Base-by-base conservation (phyloP, 2,888 invertebrate species). In the Rhingia campestris region DNA sequence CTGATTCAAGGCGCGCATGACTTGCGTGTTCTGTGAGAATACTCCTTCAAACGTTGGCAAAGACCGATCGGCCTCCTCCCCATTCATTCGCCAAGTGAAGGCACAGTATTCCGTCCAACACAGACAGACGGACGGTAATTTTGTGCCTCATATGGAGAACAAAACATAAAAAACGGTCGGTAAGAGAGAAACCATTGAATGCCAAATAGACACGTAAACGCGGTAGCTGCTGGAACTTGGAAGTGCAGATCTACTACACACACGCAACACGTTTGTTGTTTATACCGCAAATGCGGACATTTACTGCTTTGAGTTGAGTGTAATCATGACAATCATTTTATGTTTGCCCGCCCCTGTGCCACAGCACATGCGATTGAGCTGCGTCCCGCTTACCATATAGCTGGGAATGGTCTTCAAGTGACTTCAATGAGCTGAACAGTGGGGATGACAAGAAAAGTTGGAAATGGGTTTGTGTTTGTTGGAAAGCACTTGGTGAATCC, bases 201-300 rank as follows among this genome's bases (percentile, higher is more conserved):
- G 84, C 84, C 70, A 84, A 84, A 84, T 80, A 84, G 80, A 84
- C 80, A 84, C 84, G 84, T 84, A 84, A 84, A 75, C 84, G 75
- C 84, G 80, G 84, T 80, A 80, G 84, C 84, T 70, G 74, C 63
- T 79, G 63, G 22, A 22, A 22, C 1, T 22, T 22, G 22, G 22
- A 79, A 66, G 82, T 80, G 80, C 84, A 80, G 80, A 84, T 84
- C 79, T 80, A 66, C 84, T 73, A 66, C 75, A 84, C 61, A 84
- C 84, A 84, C 84, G 80, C 84, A 80, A 80, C 74, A 72, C 61
- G 56, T 75, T 84, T 14, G 84, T 75, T 74, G 80, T 70, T 84
- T 84, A 75, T 80, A 70, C 70, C 74, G 58, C 74, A 74, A 84
- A 69, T 69, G 66, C 70, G 84, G 84, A 84, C 84, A 79, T 84